Evolutionary conservation across 2,797 vertebrate species (phyloP).

Genomic region (Sphenopsis melanotis): DNA sequence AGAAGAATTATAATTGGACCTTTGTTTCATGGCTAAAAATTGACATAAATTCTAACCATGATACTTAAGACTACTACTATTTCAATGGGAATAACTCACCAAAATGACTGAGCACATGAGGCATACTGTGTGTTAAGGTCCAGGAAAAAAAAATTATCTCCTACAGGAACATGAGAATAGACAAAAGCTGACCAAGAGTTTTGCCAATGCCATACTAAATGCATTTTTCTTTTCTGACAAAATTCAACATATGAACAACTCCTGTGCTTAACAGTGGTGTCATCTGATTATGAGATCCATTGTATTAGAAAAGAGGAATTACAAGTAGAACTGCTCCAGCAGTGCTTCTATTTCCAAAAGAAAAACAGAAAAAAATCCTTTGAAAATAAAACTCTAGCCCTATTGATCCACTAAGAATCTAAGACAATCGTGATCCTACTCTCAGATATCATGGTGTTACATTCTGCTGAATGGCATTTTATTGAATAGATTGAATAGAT

Average conservation of each 20-base stretch:
- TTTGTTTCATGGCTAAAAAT: neutral
- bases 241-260: neutral
- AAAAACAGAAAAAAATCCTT: neutral
- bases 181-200: neutral
- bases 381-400: neutral
- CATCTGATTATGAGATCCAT: neutral
- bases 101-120: neutral
- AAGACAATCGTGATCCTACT: neutral
- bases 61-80: neutral
- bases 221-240: neutral
- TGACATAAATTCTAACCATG: neutral
- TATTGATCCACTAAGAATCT: neutral
- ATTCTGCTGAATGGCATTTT: neutral
- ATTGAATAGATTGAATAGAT: neutral
- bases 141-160: neutral
- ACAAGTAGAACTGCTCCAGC: neutral
- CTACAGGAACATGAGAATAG: neutral
- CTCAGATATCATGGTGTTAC: neutral
- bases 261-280: neutral
- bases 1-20: neutral
- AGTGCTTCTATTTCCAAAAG: neutral
- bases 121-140: neutral
- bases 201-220: neutral
- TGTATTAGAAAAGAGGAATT: neutral
- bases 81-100: neutral